Evolutionary conservation across 2,888 invertebrate genomes (phyloP), one percentile per base, ranked within the genome.

Genomic region (Cephus sareptanus): DNA sequence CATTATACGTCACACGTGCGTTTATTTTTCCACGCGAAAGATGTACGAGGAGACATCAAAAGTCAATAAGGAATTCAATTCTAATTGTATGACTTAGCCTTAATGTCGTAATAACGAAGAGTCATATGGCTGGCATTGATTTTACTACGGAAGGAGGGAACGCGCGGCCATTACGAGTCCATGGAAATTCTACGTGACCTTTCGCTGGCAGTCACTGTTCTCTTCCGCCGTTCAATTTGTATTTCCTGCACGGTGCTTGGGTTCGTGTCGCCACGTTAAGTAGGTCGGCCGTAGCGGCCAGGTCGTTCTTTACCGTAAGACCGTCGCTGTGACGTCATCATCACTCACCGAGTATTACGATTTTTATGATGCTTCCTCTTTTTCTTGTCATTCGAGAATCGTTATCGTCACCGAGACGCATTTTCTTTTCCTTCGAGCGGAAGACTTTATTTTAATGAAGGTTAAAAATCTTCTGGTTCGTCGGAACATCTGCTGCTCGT

Each of bases 221-320:
- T 56, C 6, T 56, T 6, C 40, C 23, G 40, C 23, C 40, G 23
- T 56, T 23, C 23, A 56, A 56, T 56, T 56, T 56, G 40, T 56
- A 15, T 23, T 56, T 56, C 40, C 40, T 56, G 23, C 71, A 33
- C 74, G 81, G 73, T 74, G 71, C 80, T 80, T 79, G 76, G 77
- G 73, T 34, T 34, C 74, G 73, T 23, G 40, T 56, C 40, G 40
- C 40, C 23, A 34, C 69, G 68, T 11, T 35, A 85, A 83, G 86
- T 87, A 81, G 86, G 88, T 77, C 87, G 77, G 79, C 81, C 79
- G 68, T 75, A 79, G 76, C 34, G 78, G 74, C 75, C 40, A 75
- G 69, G 76, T 69, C 74, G 76, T 75, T 80, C 81, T 86, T 84
- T 85, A 85, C 85, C 85, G 84, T 84, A 87, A 85, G 79, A 33